These are phyloP conservation scores for Chrysocyon brachyurus DNA, from an alignment of 2,797 vertebrate genomes.

Conservation along the genomic window DNA sequence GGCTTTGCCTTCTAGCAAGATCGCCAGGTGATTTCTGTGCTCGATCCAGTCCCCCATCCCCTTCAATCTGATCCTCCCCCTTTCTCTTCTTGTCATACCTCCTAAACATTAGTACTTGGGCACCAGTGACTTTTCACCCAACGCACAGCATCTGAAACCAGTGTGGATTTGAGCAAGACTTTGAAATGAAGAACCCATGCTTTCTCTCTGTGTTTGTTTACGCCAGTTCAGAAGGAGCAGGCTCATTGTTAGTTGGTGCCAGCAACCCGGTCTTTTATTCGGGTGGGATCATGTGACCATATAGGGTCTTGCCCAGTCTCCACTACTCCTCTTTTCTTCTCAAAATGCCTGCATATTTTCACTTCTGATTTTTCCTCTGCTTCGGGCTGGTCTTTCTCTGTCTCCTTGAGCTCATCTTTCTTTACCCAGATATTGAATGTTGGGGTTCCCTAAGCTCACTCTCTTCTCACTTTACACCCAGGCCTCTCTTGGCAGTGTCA, in stretches of 20 bases:
- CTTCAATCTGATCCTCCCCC: not conserved
- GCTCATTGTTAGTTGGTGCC: not conserved
- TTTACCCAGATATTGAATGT: not conserved
- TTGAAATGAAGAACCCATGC: not conserved
- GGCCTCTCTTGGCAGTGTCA: not conserved
- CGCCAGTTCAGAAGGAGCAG: not conserved
- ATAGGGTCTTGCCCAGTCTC: not conserved
- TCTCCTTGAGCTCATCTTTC: not conserved
- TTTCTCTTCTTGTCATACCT: not conserved
- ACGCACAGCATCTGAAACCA: not conserved
- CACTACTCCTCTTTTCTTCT: not conserved
- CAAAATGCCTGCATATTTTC: not conserved
- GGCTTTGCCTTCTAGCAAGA: not conserved
- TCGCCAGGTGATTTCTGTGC: not conserved
- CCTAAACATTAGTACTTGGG: not conserved
- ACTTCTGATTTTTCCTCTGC: not conserved
- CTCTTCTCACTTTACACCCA: not conserved
- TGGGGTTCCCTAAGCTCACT: not conserved
- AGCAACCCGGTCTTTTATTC: not conserved
- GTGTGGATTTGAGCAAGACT: not conserved
- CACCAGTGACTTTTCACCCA: not conserved
- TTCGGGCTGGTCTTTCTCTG: not conserved
- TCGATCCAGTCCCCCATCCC: not conserved
- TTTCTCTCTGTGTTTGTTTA: not conserved
- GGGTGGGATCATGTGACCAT: not conserved